Evolutionary conservation across 2,888 invertebrate genomes (phyloP).

Genomic region (Ceratothoa steindachneri): DNA sequence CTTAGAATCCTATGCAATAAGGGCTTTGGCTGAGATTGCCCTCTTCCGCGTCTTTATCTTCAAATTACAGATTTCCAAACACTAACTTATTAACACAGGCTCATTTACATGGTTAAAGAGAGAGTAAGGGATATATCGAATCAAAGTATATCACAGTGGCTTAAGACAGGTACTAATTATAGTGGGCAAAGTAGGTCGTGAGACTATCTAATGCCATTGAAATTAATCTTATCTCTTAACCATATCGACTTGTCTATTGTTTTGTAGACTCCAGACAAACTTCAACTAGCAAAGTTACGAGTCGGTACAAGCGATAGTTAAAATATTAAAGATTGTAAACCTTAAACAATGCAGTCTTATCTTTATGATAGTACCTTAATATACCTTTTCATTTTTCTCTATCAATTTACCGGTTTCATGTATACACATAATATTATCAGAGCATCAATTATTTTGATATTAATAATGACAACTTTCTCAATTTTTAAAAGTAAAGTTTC

Average conservation of each 20-base stretch:
- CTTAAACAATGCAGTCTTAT: constrained; percentile 11
- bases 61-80: constrained; percentile 46
- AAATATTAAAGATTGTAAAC: neutral
- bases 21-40: too few relatives aligned
- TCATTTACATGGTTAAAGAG: constrained; percentile 47
- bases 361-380: neutral
- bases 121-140: constrained; percentile 40
- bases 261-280: constrained; percentile 18
- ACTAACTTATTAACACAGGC: constrained; percentile 46
- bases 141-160: constrained; percentile 41
- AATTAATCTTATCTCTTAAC: constrained; percentile 42
- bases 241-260: constrained; percentile 41
- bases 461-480: too few relatives aligned
- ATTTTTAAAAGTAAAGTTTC: too few relatives aligned
- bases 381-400: neutral
- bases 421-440: too few relatives aligned
- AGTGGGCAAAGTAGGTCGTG: constrained; percentile 35
- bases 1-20: too few relatives aligned
- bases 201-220: constrained; percentile 43
- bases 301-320: neutral
- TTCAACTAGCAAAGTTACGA: neutral
- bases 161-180: constrained; percentile 44
- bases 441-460: too few relatives aligned
- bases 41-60: constrained; percentile 2
- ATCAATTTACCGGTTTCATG: neutral